Evolutionary conservation across 2,113 vertebrate genomes (phyloP).

Genomic region (Hassar affinis): DNA sequence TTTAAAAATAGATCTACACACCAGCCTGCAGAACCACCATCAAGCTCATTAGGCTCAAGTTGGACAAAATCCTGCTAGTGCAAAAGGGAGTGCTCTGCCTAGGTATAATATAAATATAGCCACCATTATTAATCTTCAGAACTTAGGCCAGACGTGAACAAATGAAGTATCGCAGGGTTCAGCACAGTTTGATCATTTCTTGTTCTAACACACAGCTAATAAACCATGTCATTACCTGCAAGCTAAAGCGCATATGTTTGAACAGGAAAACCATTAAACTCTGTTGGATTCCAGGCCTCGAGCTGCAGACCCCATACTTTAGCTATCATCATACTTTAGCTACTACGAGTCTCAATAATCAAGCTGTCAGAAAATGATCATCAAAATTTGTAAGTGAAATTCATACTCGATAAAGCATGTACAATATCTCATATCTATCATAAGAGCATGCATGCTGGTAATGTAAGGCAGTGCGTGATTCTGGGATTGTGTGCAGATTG

Average conservation of each 20-base stretch:
- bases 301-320: not conserved
- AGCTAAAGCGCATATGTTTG: not conserved
- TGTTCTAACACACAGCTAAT: not conserved
- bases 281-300: not conserved
- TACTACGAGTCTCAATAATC: not conserved
- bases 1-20: not conserved
- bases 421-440: not conserved
- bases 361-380: not conserved
- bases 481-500: not conserved
- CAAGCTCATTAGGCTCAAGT: not conserved
- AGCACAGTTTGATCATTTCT: not conserved
- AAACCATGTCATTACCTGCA: not conserved
- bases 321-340: too few relatives aligned
- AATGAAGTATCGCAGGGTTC: not conserved
- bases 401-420: not conserved
- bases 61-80: not conserved
- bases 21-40: not conserved
- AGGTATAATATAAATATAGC: not conserved
- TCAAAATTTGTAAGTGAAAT: not conserved
- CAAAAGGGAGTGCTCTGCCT: not conserved
- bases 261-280: not conserved
- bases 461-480: not conserved
- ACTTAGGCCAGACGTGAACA: not conserved
- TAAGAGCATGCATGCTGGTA: not conserved
- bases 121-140: not conserved